Percentiles rank a stretch among this genome's conserved stretches.
Conservation (phyloP, 2,113 vertebrate species). For the Nothobranchius kuhntae region DNA sequence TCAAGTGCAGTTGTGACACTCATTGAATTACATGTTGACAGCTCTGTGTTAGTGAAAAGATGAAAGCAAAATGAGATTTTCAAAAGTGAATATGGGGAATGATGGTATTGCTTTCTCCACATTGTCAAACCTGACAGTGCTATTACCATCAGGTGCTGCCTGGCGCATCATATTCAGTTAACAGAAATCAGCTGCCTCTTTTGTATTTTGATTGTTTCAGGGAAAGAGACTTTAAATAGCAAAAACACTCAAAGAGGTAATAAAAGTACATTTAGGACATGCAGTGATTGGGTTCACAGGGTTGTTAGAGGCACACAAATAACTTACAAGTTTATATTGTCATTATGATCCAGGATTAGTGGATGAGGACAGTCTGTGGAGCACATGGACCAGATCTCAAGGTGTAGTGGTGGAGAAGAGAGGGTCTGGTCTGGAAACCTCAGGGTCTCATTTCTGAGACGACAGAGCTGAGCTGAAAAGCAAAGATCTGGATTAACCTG, state of each 20-base stretch:
- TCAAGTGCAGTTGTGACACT: slow-evolving; percentile 48
- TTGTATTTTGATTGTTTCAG: slow-evolving; percentile 54
- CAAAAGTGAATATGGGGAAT: slow-evolving; percentile 68
- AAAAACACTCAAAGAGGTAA: neutral
- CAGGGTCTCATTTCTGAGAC: no score
- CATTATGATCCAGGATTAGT: no score
- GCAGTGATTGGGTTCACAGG: neutral
- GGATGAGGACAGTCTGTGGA: no score
- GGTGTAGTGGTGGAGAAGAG: no score
- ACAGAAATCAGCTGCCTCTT: slow-evolving; percentile 38
- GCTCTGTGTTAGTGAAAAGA: slow-evolving; percentile 63
- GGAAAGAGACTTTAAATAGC: neutral
- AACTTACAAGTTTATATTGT: no score
- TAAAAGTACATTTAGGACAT: neutral
- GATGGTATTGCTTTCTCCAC: slow-evolving; percentile 66
- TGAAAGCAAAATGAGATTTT: slow-evolving; percentile 72
- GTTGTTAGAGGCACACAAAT: no score
- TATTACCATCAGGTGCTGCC: slow-evolving; percentile 54
- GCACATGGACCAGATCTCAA: no score
- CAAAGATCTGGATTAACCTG: no score
- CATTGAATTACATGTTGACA: slow-evolving; percentile 71
- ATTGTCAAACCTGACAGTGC: slow-evolving; percentile 71
- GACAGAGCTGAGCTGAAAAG: no score
- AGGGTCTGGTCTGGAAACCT: no score
- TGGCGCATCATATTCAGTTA: slow-evolving; percentile 49